phyloP scores from a whole-genome alignment of 2,797 vertebrate genomes.

The Mormyrus hasselquistii region DNA sequence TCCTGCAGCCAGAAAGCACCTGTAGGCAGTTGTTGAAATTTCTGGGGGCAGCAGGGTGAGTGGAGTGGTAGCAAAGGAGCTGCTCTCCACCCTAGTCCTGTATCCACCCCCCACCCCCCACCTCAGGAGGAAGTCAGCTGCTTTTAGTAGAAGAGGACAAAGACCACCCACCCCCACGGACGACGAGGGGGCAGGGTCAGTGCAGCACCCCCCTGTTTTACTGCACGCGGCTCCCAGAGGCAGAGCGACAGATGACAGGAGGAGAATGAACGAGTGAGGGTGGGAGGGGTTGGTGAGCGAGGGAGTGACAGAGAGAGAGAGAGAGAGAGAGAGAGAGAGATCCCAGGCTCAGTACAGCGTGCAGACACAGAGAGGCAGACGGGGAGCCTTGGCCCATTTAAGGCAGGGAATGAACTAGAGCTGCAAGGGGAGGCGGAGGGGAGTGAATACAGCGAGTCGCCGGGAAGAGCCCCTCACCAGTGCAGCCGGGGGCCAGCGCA shows the following conservation, averaged over 20 bases:
- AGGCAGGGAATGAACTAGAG: conserved; percentile 27
- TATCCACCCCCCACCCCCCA: background rate
- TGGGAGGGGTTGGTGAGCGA: background rate
- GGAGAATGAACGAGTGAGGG: conserved; percentile 8
- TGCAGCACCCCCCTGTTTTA: conserved; percentile 14
- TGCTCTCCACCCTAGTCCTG: background rate
- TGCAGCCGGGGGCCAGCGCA: conserved; percentile 5
- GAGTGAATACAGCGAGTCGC: background rate
- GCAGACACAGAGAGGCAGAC: conserved; percentile 23
- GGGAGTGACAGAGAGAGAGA: background rate
- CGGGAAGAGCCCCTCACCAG: background rate
- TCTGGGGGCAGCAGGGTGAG: background rate
- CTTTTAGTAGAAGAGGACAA: conserved; percentile 7
- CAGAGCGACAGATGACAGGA: conserved; percentile 12
- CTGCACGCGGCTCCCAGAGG: conserved; percentile 18
- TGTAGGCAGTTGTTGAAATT: background rate
- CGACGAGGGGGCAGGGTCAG: background rate
- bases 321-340: background rate
- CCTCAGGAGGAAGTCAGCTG: background rate
- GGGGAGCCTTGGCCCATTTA: conserved; percentile 26
- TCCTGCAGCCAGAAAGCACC: background rate
- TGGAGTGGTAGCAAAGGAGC: background rate
- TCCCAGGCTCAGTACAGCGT: conserved; percentile 17
- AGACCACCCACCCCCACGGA: background rate
- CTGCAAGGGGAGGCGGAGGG: background rate